These are phyloP conservation scores for Holocentrus rufus DNA, from an alignment of 2,797 vertebrate species.

Conservation along the genomic window DNA sequence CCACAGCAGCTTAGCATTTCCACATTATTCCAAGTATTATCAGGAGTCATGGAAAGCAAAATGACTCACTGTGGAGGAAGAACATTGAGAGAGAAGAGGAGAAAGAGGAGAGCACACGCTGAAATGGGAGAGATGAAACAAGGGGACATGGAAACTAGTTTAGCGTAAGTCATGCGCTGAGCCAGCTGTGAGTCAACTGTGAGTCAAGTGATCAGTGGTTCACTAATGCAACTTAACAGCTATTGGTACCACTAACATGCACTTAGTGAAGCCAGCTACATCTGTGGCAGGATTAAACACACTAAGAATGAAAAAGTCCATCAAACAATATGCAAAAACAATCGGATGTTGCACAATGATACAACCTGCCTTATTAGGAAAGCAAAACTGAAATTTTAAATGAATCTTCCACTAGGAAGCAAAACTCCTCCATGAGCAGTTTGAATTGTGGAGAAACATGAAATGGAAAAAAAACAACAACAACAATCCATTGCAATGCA, in stretches of 20 bases:
- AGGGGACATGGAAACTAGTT: slow-evolving; percentile 10
- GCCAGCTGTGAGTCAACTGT: slow-evolving; percentile 31
- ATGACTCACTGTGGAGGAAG: slow-evolving; percentile 34
- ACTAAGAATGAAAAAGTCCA: too few species aligned
- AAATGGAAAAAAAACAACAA: too few species aligned
- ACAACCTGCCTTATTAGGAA: too few species aligned
- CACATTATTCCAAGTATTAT: slow-evolving; percentile 63
- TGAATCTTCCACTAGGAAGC: too few species aligned
- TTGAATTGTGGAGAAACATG: too few species aligned
- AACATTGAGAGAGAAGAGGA: slow-evolving; percentile 18
- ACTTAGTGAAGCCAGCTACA: background rate
- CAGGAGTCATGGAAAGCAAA: slow-evolving; percentile 62
- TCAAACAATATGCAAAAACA: too few species aligned
- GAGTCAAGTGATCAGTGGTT: slow-evolving; percentile 4
- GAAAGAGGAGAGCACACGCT: background rate
- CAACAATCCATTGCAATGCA: too few species aligned
- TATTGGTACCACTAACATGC: background rate
- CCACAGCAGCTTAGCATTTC: slow-evolving; percentile 40
- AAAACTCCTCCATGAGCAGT: too few species aligned
- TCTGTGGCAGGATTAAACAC: too few species aligned
- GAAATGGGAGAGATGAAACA: background rate
- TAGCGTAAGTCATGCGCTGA: slow-evolving; percentile 46
- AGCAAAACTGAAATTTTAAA: too few species aligned
- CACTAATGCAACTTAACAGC: background rate
- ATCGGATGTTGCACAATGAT: too few species aligned